Base-by-base conservation (phyloP, 2,113 vertebrate species). In the Lagopus leucura region DNA sequence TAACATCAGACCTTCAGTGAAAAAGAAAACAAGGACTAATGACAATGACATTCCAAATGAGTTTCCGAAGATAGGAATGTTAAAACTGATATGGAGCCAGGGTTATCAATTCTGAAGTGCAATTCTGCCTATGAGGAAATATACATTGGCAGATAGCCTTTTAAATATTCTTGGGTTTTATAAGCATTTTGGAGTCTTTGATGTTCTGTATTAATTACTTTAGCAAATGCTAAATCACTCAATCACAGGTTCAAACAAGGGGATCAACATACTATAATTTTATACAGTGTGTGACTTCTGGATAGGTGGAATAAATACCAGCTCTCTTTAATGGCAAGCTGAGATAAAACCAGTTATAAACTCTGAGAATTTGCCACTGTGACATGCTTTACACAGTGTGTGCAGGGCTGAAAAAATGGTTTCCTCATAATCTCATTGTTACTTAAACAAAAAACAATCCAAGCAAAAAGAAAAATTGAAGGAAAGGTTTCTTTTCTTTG, bases 401-500 rank as follows among this genome's bases (percentile, higher is more conserved):
- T 57, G 7, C 2, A 74, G 20, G 20, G 61, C 27, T 55, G 13
- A 75, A 72, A 38, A 34, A 72, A 13, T 24, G 24, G 27, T 72
- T 22, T 42, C 13, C 9, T 28, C 16, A 25, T 75, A 75, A 45
- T 38, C 38, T 72, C 15, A 67, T n/a, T 2, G 3, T 71, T 60
- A 40, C 19, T 69, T 76, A 64, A 79, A n/a, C 1, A 64, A 16
- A 6, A 85, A 75, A 57, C 4, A 82, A 57, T 1, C 66, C 12
- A 84, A 80, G 6, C 3, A 52, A 5, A 88, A 58, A 72, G 11
- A 48, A 55, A 92, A 89, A 65, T 2, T 0, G 2, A 17, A 42
- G 36, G 18, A 81, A 65, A 74, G 2, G 5, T 1, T 0, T 21
- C 48, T 80, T 52, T 64, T 57, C 6, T 45, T 50, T 4, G 2